Base-by-base conservation (phyloP, 1,140 invertebrate species). In the Leptoteleia sp. region DNA sequence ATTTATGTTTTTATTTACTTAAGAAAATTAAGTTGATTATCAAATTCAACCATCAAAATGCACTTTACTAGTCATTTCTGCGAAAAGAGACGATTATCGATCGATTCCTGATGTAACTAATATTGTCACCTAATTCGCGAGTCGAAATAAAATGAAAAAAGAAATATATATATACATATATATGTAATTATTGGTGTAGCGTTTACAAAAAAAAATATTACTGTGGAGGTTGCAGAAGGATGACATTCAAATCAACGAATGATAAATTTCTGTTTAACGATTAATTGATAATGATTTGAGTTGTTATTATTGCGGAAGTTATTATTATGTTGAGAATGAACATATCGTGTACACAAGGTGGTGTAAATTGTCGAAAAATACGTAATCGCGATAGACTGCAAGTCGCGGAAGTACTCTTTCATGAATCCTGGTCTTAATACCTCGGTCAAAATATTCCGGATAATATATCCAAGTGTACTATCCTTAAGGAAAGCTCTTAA, bases 341-440 rank as follows among this genome's bases (percentile, higher is more conserved):
- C 76, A 78, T 78, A 78, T 78, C 76, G 68, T 62, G 31, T 43
- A 50, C 42, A 55, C 35, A 25, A 19, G 19, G 22, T n/a, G 19
- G 43, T 0, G 37, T 9, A 5, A 45, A 35, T 4, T 1, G 37
- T 16, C 19, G 25, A 17, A 45, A 52, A 62, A 62, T 52, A 59
- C 52, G 71, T 65, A 59, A 75, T 33, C 15, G 48, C 45, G 29
- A 22, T 19, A 33, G 3, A 54, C n/a, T 45, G 45, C 35, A 15
- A 55, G 8, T 33, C 9, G 27, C 47, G 16, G 48, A 73, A 77
- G 76, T 79, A 73, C 68, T 68, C 76, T 79, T 79, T 79, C 76
- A 79, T 79, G n/a, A n/a, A n/a, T n/a, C n/a, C n/a, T n/a, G n/a
- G 76, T 61, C 12, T 45, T 6, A 22, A 9, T 55, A 38, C 27